A percentile compares a stretch with the other conserved stretches of the same genome.
Evolutionary conservation across 2,113 vertebrate species (phyloP).

Genomic region (Coracopsis vasa): DNA sequence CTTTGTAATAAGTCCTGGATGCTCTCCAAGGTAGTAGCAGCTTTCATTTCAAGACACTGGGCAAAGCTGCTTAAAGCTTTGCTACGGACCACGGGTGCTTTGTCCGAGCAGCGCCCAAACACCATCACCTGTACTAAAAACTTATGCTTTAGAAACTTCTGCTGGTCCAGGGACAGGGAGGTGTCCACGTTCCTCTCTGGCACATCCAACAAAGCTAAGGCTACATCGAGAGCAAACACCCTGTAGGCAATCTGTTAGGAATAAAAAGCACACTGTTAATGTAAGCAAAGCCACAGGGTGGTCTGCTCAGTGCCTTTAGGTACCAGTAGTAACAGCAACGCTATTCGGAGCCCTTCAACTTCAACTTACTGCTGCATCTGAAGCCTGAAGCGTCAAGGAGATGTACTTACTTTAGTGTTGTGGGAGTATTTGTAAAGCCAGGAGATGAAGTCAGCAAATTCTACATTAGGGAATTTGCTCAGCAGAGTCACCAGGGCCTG

Average conservation of each 20-base stretch:
- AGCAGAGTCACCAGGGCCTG: conserved; percentile 83
- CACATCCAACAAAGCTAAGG: conserved; percentile 83
- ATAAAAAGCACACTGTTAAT: not conserved
- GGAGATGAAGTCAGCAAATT: conserved; percentile 84
- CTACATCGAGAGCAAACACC: conserved; percentile 90
- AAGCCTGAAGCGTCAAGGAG: not conserved
- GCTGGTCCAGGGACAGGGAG: conserved; percentile 66
- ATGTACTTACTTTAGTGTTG: conserved; percentile 78
- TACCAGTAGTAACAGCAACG: not conserved
- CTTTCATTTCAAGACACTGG: conserved; percentile 83
- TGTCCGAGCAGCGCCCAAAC: conserved; percentile 84
- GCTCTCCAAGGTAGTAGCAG: conserved; percentile 59
- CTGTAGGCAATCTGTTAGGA: conserved; percentile 77
- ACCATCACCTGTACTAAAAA: conserved; percentile 88
- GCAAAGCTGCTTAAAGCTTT: conserved; percentile 87
- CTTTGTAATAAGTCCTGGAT: conserved; percentile 79
- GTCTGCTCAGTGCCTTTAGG: not conserved
- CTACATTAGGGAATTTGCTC: conserved; percentile 69
- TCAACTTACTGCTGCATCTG: not conserved
- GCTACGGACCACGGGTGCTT: conserved; percentile 81
- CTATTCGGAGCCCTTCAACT: not conserved
- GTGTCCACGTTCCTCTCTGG: conserved; percentile 74
- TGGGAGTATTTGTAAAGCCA: conserved; percentile 86
- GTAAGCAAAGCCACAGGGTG: not conserved
- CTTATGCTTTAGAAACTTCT: conserved; percentile 80